Base-by-base conservation (phyloP, 2,888 invertebrate species). In the Julus scanicus region DNA sequence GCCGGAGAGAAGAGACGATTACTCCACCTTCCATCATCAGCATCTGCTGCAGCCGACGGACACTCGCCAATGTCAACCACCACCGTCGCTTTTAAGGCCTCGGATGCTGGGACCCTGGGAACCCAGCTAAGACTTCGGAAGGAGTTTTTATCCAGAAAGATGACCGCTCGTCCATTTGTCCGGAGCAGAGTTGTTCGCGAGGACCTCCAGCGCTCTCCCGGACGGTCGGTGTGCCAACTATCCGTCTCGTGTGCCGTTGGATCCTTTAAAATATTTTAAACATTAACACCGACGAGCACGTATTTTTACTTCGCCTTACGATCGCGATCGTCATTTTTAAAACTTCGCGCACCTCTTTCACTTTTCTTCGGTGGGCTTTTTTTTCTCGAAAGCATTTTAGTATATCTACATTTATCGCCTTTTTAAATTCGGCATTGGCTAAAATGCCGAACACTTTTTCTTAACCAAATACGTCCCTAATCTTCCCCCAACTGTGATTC, bases 1-100 rank as follows among this genome's bases (percentile, higher is more conserved):
- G 88, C 90, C 87, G 87, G 89, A 89, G 87, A 86, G 83, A 17
- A 53, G 87, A 53, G 87, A 89, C 88, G 39, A 29, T 17, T 48
- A 39, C 53, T n/a, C 44, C 6, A 17, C 49, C 37, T 53, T 49
- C 20, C 49, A 39, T 20, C 53, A 53, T 15, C 48, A 17, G 49
- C 48, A 86, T 20, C 49, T 17, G 15, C 5, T 8, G 15, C 29
- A 37, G 84, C 15, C 44, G 5, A n/a, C 44, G 39, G 84, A 17
- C 17, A 15, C 84, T 40, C 84, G 17, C 40, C 17, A n/a, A 15
- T 44, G 44, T n/a, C 53, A 63, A 53, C 44, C 49, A 39, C 11
- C 53, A 9, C 44, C 5, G 5, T 49, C 86, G 44, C 40, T 37
- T 13, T 20, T 29, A 9, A 15, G 49, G 17, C n/a, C 17, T 3